Evolutionary conservation across 2,888 invertebrate species (phyloP).

Genomic region (Quadroppia sp.): DNA sequence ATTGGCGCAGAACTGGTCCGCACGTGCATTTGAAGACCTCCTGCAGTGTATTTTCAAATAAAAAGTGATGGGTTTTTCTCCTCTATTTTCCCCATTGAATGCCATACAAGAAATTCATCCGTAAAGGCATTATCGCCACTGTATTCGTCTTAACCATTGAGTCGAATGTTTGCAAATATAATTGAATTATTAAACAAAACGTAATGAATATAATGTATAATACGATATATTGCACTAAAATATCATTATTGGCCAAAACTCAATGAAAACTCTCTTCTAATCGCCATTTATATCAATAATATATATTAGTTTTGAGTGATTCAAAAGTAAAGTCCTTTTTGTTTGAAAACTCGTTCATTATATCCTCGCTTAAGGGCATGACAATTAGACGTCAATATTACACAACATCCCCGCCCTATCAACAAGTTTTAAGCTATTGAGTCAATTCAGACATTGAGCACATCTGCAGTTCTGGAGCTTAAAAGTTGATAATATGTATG

Average conservation of each 20-base stretch:
- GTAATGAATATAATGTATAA: constrained; percentile 27
- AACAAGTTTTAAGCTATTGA: constrained; percentile 36
- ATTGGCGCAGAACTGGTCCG: constrained; percentile 9
- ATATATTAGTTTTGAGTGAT: constrained; percentile 29
- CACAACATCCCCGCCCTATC: constrained; percentile 24
- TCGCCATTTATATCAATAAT: too few species aligned
- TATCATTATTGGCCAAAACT: too few species aligned
- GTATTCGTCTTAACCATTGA: constrained; percentile 36
- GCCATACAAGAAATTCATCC: constrained; percentile 32
- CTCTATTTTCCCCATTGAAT: constrained; percentile 9
- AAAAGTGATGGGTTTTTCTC: constrained; percentile 28
- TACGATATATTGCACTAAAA: too few species aligned
- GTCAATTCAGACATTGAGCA: constrained; percentile 21
- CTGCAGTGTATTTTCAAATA: constrained; percentile 32
- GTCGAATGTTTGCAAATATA: constrained; percentile 25
- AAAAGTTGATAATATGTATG: not conserved
- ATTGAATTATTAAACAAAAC: constrained; percentile 37
- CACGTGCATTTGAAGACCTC: constrained; percentile 36
- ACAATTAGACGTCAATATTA: constrained; percentile 35
- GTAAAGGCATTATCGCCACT: constrained; percentile 34
- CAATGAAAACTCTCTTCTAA: too few species aligned
- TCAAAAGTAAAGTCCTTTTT: constrained; percentile 8
- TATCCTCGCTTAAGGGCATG: constrained; percentile 31
- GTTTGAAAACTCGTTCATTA: constrained; percentile 31
- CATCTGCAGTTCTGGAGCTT: constrained; percentile 18